Evolutionary conservation across 2,113 vertebrate genomes (phyloP).

Genomic region (Protobothrops mucrosquamatus): DNA sequence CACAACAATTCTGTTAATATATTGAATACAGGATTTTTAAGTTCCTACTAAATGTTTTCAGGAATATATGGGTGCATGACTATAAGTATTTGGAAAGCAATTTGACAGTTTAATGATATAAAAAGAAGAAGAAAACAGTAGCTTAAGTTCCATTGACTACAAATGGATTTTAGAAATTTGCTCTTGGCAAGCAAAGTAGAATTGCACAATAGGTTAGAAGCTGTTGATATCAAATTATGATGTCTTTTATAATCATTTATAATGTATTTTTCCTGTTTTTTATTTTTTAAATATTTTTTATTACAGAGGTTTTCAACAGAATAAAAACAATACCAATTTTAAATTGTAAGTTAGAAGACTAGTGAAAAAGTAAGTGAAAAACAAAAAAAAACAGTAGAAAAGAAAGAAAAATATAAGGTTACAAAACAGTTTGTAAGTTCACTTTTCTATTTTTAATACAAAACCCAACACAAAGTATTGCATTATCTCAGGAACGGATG

Average conservation of each 20-base stretch:
- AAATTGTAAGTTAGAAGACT: not conserved
- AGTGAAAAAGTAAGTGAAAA: not conserved
- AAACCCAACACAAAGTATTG: not conserved
- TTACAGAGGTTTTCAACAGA: not conserved
- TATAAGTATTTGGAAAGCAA: constrained; percentile 32
- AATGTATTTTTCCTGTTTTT: constrained; percentile 16
- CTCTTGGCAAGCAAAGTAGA: constrained; percentile 31
- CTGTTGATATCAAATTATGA: constrained; percentile 33
- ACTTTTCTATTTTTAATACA: too few relatives aligned
- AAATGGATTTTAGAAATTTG: not conserved
- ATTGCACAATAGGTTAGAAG: constrained; percentile 12
- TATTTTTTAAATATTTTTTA: not conserved
- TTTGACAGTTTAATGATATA: constrained; percentile 2
- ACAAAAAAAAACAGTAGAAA: not conserved
- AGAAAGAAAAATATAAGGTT: not conserved
- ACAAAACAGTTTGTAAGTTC: not conserved
- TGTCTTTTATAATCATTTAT: not conserved
- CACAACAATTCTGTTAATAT: constrained; percentile 19
- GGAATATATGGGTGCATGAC: constrained; percentile 25
- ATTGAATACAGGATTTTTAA: constrained; percentile 12
- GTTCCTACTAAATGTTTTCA: constrained; percentile 26
- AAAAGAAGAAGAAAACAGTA: not conserved
- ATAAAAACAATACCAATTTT: not conserved
- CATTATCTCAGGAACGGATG: constrained; percentile 5
- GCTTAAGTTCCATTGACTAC: not conserved